Conservation (phyloP, 2,113 vertebrate genomes). For the Nicator chloris region DNA sequence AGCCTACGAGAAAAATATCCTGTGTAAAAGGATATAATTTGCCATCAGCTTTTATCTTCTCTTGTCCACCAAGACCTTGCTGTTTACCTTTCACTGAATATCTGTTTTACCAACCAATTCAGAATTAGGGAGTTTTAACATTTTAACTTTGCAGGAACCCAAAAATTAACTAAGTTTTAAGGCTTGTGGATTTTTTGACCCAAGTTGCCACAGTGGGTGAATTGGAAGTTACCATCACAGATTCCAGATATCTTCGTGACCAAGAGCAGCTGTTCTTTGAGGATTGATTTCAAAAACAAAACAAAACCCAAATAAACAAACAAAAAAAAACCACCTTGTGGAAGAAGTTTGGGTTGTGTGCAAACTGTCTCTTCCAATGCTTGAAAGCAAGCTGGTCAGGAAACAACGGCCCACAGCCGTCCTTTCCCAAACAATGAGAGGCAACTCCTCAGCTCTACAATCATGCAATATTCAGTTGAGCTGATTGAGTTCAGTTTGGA, state of each 20-base stretch:
- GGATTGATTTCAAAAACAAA: neutral
- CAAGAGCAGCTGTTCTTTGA: neutral
- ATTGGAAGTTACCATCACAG: neutral
- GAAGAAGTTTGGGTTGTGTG: neutral
- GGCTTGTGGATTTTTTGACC: neutral
- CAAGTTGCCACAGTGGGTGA: neutral
- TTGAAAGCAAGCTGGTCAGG: neutral
- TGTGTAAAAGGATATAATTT: neutral
- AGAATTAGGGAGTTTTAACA: neutral
- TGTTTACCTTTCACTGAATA: neutral
- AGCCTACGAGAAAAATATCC: neutral
- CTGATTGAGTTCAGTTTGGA: neutral
- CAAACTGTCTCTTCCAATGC: neutral
- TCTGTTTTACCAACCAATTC: neutral
- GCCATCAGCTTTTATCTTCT: neutral
- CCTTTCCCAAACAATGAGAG: neutral
- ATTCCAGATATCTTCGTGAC: neutral
- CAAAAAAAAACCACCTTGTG: neutral
- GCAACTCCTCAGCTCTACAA: neutral
- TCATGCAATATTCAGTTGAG: neutral
- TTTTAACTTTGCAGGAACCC: neutral
- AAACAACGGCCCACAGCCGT: neutral
- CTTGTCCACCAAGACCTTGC: neutral
- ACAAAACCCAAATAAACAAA: neutral
- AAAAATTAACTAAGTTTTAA: neutral